Base-by-base conservation (phyloP, 2,113 vertebrate genomes). In the Nyctereutes procyonoides region DNA sequence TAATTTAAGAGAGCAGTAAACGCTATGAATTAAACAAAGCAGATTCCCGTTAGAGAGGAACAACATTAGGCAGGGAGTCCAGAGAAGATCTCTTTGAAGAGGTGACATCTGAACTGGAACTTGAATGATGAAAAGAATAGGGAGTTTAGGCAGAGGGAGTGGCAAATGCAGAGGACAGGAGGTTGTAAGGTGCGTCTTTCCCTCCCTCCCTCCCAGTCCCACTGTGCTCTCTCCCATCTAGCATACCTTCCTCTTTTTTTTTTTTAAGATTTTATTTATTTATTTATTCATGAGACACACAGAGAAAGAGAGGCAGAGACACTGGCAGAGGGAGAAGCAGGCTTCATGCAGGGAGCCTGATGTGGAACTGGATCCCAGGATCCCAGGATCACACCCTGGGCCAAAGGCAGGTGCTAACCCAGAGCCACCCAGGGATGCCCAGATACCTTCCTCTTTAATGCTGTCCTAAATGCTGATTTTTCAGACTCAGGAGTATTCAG, bases 111-210 rank as follows among this genome's bases (percentile, higher is more conserved):
- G 89, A 90, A 56, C 19, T 43, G 65, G 71, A 95, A 38, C 26
- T 30, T 55, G 12, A 96, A n/a, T 32, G 55, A 55, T 48, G 43
- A 74, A 8, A 69, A 93, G 28, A 13, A 53, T 74, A 22, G 8
- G n/a, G 6, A 24, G 24, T 32, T 8, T 9, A 65, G 16, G 30
- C 13, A 58, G 43, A 92, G 13, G 8, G 1, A 26, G 11, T 26
- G 24, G 65, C 85, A 30, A 15, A 73, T 56, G 51, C 82, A 79
- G 87, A 91, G 86, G 76, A 2, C 62, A 48, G 8, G 65, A 56
- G 69, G 55, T 26, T 35, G 2, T 38, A 74, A 38, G 24, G 14
- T 9, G 0, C 2, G 5, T 2, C 0, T 8, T 51, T n/a, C 14
- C 30, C 13, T 43, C 13, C 14, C 5, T 65, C 35, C 30, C 30